These are phyloP conservation scores for Cantharis nigra DNA, from an alignment of 2,888 invertebrate species.

Conservation along the genomic window DNA sequence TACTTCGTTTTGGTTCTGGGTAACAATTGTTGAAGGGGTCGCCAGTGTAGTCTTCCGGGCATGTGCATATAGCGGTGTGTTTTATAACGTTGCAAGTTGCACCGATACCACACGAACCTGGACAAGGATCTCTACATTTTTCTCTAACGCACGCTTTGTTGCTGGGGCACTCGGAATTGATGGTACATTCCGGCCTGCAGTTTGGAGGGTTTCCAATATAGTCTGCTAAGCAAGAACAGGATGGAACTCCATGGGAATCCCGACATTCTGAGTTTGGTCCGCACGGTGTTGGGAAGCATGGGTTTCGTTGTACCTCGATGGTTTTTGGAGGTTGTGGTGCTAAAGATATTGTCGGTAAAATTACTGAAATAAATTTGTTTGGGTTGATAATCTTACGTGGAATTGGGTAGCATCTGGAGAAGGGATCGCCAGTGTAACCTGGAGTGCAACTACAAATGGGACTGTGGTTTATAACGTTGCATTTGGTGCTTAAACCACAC, in stretches of 20 bases:
- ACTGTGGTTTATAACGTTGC: conserved; percentile 76
- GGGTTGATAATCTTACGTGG: conserved; percentile 47
- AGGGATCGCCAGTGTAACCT: conserved; percentile 75
- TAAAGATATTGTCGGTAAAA: conserved; percentile 17
- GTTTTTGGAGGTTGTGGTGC: conserved; percentile 39
- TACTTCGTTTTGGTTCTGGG: conserved; percentile 58
- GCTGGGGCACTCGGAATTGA: conserved; percentile 75
- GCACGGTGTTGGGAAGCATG: conserved; percentile 79
- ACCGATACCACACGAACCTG: conserved; percentile 75
- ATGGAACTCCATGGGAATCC: conserved; percentile 68
- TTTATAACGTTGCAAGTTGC: conserved; percentile 76
- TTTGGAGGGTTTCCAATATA: conserved; percentile 77
- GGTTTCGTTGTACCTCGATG: conserved; percentile 59
- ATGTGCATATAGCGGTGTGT: conserved; percentile 77
- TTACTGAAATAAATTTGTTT: neutral
- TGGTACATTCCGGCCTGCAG: conserved; percentile 78
- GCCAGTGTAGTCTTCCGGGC: conserved; percentile 72
- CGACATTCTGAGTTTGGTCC: conserved; percentile 78
- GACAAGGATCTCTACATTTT: conserved; percentile 78
- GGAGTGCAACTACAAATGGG: conserved; percentile 69
- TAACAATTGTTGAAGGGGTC: conserved; percentile 77
- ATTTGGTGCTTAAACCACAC: conserved; percentile 71
- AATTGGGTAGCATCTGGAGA: conserved; percentile 59
- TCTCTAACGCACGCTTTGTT: conserved; percentile 74
- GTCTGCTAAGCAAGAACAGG: conserved; percentile 73